phyloP scores from a whole-genome alignment of 2,113 vertebrate genomes.

The Dasyornis broadbenti region DNA sequence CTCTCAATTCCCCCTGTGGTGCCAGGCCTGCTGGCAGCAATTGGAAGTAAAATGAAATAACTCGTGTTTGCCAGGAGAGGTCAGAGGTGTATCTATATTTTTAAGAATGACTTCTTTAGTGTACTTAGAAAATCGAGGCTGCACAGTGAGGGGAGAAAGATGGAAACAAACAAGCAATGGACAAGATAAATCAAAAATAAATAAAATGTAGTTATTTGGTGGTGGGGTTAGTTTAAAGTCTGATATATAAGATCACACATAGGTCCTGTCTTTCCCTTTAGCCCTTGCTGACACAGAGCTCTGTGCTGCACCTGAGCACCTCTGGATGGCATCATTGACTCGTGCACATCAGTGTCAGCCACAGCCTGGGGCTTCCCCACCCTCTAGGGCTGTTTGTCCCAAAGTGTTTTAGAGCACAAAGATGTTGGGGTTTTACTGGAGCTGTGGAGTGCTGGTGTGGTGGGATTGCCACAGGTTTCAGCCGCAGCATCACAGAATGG shows the following conservation, averaged over 20 bases:
- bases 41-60: background rate
- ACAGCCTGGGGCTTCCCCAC: background rate
- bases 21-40: background rate
- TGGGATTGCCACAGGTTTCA: background rate
- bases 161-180: background rate
- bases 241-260: rapidly evolving
- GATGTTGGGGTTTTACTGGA: background rate
- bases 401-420: background rate
- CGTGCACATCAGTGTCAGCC: background rate
- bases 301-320: constrained; percentile 17
- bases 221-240: background rate
- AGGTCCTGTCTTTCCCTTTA: background rate
- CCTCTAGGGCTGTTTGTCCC: background rate
- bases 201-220: background rate
- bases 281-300: background rate
- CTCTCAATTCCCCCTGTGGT: background rate
- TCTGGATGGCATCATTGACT: constrained; percentile 49
- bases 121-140: background rate
- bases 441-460: background rate
- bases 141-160: background rate
- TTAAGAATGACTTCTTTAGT: background rate
- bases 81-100: background rate
- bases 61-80: background rate
- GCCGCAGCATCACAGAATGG: background rate
- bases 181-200: background rate